These are phyloP conservation scores for Crenichthys baileyi DNA, from an alignment of 2,797 vertebrate genomes.

Conservation along the genomic window DNA sequence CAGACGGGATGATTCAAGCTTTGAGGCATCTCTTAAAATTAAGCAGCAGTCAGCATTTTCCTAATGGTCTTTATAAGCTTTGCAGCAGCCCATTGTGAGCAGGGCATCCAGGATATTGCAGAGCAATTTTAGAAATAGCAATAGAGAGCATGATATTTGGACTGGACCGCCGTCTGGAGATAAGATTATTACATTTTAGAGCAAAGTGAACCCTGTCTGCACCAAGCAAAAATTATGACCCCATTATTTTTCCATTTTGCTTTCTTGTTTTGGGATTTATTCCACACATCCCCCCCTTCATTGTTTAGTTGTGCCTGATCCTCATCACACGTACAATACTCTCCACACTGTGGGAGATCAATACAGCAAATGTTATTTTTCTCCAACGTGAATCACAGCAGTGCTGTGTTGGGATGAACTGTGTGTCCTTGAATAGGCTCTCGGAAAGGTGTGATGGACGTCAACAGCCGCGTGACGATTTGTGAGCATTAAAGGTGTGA, in stretches of 20 bases:
- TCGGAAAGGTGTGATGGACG: constrained; percentile 43
- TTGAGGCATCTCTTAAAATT: constrained; percentile 14
- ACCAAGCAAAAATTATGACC: constrained; percentile 14
- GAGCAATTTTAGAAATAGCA: constrained; percentile 30
- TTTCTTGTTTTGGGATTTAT: constrained; percentile 5
- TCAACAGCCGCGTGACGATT: constrained; percentile 34
- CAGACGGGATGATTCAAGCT: constrained; percentile 5
- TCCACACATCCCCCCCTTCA: background rate
- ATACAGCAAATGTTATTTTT: constrained; percentile 13
- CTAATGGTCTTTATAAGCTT: constrained; percentile 32
- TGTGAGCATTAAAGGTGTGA: constrained; percentile 61
- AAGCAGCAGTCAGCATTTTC: constrained; percentile 41
- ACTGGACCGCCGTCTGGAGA: constrained; percentile 8
- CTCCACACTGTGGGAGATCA: constrained; percentile 11
- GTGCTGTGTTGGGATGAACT: constrained; percentile 7
- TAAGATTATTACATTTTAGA: constrained; percentile 21
- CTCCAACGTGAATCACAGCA: constrained; percentile 1
- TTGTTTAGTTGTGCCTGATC: constrained; percentile 6
- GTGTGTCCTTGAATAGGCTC: constrained; percentile 41
- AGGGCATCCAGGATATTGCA: constrained; percentile 6
- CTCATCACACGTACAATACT: constrained; percentile 6
- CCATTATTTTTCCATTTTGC: background rate
- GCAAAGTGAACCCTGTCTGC: background rate
- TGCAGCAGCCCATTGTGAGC: constrained; percentile 1
- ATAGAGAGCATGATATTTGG: constrained; percentile 14